A percentile compares a stretch with the other conserved stretches of the same genome.
Evolutionary conservation across 92 coral and sea anemone species (phyloP).

Genomic region (Paragorgia papillata): DNA sequence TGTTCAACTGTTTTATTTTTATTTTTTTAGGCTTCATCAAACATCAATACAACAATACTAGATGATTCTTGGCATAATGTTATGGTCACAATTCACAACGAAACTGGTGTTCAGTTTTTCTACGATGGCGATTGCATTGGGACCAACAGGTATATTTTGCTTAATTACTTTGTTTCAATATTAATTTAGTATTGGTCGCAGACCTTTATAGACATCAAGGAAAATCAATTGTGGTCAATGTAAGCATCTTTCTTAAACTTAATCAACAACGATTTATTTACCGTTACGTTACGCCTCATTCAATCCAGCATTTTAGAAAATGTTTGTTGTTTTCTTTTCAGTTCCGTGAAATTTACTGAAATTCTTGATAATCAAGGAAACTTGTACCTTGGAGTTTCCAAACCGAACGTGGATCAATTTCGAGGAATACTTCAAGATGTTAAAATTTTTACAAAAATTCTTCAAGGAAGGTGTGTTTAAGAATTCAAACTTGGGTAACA

Average conservation of each 20-base stretch:
- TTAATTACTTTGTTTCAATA: no score
- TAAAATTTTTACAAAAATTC: conserved; percentile 68
- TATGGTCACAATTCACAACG: conserved; percentile 13
- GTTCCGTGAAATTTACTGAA: conserved; percentile 10
- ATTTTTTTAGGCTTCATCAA: neutral
- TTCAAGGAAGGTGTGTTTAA: conserved; percentile 63
- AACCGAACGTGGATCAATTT: conserved; percentile 54
- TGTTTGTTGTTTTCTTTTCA: neutral
- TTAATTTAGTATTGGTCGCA: no score
- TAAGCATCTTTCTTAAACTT: no score
- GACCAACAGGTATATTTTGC: conserved; percentile 46
- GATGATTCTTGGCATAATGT: conserved; percentile 35
- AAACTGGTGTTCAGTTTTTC: conserved; percentile 28
- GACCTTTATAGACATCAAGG: no score
- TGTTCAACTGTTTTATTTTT: neutral
- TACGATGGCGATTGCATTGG: conserved; percentile 22
- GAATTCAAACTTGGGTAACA: neutral
- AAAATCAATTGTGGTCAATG: no score
- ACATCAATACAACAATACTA: conserved; percentile 7
- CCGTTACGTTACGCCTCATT: no score
- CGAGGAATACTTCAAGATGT: conserved; percentile 89
- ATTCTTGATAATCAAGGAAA: conserved; percentile 20
- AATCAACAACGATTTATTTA: neutral
- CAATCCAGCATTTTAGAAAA: no score
- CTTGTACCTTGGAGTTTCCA: conserved; percentile 63